A percentile compares a stretch with the other conserved stretches of the same genome.
phyloP scores from a whole-genome alignment of 2,888 invertebrate genomes.

The Apodemia zela region DNA sequence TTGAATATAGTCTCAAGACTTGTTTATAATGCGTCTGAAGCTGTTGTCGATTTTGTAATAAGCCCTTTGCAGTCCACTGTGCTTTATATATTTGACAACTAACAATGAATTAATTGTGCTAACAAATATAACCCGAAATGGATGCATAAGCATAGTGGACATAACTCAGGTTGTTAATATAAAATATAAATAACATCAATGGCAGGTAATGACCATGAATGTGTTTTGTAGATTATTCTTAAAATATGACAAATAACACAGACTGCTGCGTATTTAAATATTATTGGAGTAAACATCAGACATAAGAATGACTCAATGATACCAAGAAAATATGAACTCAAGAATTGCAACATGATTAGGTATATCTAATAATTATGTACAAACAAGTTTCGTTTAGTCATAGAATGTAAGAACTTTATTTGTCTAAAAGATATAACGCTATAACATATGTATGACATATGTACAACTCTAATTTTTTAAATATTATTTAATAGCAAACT shows the following conservation, averaged over 20 bases:
- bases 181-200: constrained; percentile 61
- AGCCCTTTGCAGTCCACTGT: constrained; percentile 39
- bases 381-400: not conserved
- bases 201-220: constrained; percentile 67
- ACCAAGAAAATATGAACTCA: constrained; percentile 15
- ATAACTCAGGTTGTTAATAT: constrained; percentile 44
- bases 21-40: constrained; percentile 13
- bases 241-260: constrained; percentile 18
- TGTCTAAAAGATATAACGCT: too few relatives aligned
- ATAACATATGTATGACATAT: too few relatives aligned
- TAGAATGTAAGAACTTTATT: not conserved
- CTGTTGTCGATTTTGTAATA: constrained; percentile 32
- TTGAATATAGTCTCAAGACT: not conserved
- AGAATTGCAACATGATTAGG: constrained; percentile 9
- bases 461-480: too few relatives aligned
- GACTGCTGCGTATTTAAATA: constrained; percentile 22
- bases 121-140: constrained; percentile 60
- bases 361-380: not conserved
- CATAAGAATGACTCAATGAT: constrained; percentile 3
- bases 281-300: constrained; percentile 14
- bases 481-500: too few relatives aligned
- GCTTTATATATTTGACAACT: constrained; percentile 51
- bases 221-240: constrained; percentile 45
- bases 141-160: constrained; percentile 52
- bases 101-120: constrained; percentile 50